Percentiles rank a stretch among this genome's conserved stretches.
Conservation (phyloP, 2,888 invertebrate genomes). For the Dasysyrphus albostriatus region DNA sequence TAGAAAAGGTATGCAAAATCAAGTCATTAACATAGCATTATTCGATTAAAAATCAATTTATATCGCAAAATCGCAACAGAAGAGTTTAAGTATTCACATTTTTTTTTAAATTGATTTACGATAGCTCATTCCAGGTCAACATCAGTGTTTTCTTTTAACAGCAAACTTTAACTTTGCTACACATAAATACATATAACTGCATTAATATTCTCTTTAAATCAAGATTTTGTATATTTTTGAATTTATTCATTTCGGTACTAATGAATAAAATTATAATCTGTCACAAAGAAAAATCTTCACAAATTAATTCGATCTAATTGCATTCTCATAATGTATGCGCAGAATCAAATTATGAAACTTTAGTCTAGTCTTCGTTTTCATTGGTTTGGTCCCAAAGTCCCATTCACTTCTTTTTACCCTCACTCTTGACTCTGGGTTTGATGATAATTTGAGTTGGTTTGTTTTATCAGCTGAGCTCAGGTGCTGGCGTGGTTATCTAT, state of each 20-base stretch:
- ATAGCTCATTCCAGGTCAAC: background rate
- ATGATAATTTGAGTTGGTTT: constrained; percentile 13
- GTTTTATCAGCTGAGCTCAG: constrained; percentile 36
- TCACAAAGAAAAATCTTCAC: background rate
- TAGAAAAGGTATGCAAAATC: constrained; percentile 1
- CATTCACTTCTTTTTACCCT: constrained; percentile 33
- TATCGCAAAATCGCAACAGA: background rate
- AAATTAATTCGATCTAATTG: constrained; percentile 60
- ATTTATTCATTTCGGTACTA: background rate
- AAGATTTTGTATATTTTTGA: background rate
- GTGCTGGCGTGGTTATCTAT: constrained; percentile 77
- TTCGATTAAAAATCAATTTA: background rate
- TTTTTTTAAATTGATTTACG: constrained; percentile 23
- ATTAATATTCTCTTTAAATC: background rate
- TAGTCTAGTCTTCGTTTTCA: constrained; percentile 38
- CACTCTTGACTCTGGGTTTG: background rate
- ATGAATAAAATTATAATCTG: constrained; percentile 4
- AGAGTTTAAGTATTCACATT: background rate
- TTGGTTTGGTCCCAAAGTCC: background rate
- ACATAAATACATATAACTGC: background rate
- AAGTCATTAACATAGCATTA: constrained; percentile 6
- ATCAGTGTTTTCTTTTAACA: background rate
- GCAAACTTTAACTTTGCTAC: background rate
- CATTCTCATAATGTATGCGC: constrained; percentile 53
- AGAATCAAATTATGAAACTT: constrained; percentile 53